Evolutionary conservation across 2,888 invertebrate species (phyloP).

Genomic region (Drosophila maculinotata): DNA sequence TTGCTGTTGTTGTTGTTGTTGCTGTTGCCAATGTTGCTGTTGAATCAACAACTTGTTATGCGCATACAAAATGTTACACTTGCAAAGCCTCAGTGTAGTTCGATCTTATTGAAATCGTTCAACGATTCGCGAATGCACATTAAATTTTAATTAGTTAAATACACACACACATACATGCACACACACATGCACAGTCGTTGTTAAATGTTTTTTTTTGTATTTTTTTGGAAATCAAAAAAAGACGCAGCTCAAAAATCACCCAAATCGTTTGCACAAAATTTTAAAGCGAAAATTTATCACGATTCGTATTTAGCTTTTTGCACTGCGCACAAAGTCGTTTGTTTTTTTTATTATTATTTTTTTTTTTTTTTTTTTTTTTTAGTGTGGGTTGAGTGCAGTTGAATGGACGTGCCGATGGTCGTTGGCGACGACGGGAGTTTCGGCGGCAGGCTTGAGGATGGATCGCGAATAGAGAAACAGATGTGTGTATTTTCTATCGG

Average conservation of each 20-base stretch:
- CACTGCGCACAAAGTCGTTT: constrained; percentile 68
- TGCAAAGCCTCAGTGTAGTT: constrained; percentile 30
- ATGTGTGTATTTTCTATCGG: constrained; percentile 24
- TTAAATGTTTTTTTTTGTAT: constrained; percentile 31
- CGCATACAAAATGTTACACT: too few species aligned
- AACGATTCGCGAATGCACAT: constrained; percentile 57
- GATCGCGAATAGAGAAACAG: constrained; percentile 31
- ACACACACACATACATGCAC: constrained; percentile 27
- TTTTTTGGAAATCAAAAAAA: constrained; percentile 4
- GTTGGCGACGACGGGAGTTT: constrained; percentile 25
- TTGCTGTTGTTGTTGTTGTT: constrained; percentile 26
- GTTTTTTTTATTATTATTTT: constrained; percentile 32
- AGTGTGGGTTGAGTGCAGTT: constrained; percentile 72
- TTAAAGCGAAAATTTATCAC: constrained; percentile 73
- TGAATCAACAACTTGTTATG: constrained; percentile 35
- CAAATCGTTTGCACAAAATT: constrained; percentile 74
- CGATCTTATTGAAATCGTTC: constrained; percentile 41
- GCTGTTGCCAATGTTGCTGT: constrained; percentile 8
- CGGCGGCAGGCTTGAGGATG: constrained; percentile 14
- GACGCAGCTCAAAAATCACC: constrained; percentile 38
- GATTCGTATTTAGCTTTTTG: constrained; percentile 66
- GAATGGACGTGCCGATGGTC: constrained; percentile 65
- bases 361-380: constrained; percentile 22
- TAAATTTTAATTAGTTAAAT: constrained; percentile 65
- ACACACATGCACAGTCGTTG: constrained; percentile 41